phyloP scores from a whole-genome alignment of 2,797 vertebrate genomes.

The Coregonus suidteri region DNA sequence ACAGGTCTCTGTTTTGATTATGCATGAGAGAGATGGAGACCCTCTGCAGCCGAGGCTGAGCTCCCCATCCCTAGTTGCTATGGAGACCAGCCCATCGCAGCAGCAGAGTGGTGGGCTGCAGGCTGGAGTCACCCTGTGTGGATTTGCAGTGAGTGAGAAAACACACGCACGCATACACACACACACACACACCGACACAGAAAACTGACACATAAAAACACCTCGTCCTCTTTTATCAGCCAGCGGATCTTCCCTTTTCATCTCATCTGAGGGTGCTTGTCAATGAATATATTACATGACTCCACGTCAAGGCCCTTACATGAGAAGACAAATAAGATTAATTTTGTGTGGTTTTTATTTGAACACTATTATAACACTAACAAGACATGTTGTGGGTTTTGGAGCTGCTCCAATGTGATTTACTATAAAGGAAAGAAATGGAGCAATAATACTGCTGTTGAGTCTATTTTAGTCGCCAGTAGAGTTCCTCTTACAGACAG shows the following conservation, averaged over 20 bases:
- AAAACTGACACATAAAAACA: background rate
- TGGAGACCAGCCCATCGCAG: conserved; percentile 35
- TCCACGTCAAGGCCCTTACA: background rate
- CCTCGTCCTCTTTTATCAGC: background rate
- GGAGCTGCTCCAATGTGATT: background rate
- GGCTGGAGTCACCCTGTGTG: background rate
- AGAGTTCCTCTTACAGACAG: conserved; percentile 13
- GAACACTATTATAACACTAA: background rate
- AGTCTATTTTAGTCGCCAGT: conserved; percentile 6
- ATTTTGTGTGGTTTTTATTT: background rate
- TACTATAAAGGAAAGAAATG: background rate
- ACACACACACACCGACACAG: background rate
- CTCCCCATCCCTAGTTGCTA: conserved; percentile 29
- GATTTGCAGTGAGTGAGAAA: background rate
- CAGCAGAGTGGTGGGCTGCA: conserved; percentile 27
- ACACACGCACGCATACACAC: background rate
- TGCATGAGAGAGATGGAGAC: conserved; percentile 26
- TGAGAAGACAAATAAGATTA: background rate
- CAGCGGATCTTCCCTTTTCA: background rate
- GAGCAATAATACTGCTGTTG: background rate
- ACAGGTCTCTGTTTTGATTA: conserved; percentile 34
- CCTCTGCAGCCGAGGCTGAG: conserved; percentile 7
- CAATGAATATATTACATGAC: background rate
- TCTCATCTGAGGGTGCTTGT: background rate
- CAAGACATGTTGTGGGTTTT: background rate